phyloP scores from a whole-genome alignment of 2,888 invertebrate genomes.

The Habrosyne pyritoides region DNA sequence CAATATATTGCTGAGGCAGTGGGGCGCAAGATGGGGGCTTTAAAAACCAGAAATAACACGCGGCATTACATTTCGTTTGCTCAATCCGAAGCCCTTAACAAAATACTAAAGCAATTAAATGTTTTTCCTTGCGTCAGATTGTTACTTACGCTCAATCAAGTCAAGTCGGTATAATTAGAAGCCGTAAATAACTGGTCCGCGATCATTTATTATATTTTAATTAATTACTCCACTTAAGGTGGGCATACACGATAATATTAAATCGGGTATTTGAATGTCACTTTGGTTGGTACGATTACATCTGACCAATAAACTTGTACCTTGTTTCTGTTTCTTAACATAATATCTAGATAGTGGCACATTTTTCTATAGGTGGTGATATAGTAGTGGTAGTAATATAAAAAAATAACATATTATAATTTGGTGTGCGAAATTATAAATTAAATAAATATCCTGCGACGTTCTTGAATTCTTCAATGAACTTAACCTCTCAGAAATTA shows the following conservation, averaged over 20 bases:
- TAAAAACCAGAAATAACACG: no score
- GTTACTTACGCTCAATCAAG: background rate
- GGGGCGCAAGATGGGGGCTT: no score
- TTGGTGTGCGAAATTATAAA: no score
- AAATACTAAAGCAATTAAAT: slow-evolving; percentile 1
- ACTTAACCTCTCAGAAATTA: no score
- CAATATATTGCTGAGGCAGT: no score
- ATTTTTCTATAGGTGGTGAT: no score
- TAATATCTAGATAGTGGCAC: no score
- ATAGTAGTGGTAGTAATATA: no score
- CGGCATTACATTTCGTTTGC: background rate
- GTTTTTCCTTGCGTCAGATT: background rate
- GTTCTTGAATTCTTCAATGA: no score
- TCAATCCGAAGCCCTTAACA: background rate
- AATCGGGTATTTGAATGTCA: background rate
- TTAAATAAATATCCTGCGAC: no score
- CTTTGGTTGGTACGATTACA: background rate
- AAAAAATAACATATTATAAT: no score
- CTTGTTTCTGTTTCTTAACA: background rate
- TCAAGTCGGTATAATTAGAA: background rate
- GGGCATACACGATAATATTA: background rate
- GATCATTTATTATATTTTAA: background rate
- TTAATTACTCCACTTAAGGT: slow-evolving; percentile 1
- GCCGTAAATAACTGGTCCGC: background rate
- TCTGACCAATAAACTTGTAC: background rate